Percentiles rank a stretch among this genome's conserved stretches.
phyloP scores from a whole-genome alignment of 2,797 vertebrate genomes.

The Yasuhikotakia modesta region DNA sequence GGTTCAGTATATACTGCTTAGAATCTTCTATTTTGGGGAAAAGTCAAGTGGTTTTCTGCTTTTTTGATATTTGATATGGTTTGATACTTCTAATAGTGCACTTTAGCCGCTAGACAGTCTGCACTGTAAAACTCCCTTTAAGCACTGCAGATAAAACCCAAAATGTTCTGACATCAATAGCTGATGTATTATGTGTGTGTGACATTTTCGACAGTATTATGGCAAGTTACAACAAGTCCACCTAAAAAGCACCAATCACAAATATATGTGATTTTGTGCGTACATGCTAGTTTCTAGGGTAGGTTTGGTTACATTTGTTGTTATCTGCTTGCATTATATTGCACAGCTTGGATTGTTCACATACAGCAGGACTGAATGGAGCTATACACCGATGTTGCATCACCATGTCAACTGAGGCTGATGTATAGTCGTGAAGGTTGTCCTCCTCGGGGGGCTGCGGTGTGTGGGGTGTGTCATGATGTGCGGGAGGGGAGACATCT shows the following conservation, averaged over 20 bases:
- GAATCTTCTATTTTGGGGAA: background rate
- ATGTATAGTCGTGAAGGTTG: constrained; percentile 56
- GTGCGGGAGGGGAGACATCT: constrained; percentile 51
- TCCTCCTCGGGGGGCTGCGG: constrained; percentile 44
- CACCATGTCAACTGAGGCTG: constrained; percentile 48
- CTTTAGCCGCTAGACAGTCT: too few species aligned
- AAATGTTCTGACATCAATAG: too few species aligned
- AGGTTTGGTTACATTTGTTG: background rate
- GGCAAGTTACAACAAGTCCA: too few species aligned
- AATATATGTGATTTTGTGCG: background rate
- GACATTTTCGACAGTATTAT: too few species aligned
- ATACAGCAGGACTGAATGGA: constrained; percentile 7
- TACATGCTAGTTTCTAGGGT: background rate
- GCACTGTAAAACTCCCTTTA: too few species aligned
- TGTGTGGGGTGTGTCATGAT: constrained; percentile 34
- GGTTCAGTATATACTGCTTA: background rate
- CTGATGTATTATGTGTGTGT: too few species aligned
- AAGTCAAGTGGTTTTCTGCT: background rate
- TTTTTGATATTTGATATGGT: background rate
- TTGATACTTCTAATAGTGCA: background rate
- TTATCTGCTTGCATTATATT: constrained; percentile 26
- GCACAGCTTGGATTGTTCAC: background rate
- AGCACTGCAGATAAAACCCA: too few species aligned
- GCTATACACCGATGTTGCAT: constrained; percentile 55
- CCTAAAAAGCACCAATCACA: background rate